Evolutionary conservation across 2,113 vertebrate genomes (phyloP), one percentile per base, ranked within the genome.

Genomic region (Eurystomus gularis): DNA sequence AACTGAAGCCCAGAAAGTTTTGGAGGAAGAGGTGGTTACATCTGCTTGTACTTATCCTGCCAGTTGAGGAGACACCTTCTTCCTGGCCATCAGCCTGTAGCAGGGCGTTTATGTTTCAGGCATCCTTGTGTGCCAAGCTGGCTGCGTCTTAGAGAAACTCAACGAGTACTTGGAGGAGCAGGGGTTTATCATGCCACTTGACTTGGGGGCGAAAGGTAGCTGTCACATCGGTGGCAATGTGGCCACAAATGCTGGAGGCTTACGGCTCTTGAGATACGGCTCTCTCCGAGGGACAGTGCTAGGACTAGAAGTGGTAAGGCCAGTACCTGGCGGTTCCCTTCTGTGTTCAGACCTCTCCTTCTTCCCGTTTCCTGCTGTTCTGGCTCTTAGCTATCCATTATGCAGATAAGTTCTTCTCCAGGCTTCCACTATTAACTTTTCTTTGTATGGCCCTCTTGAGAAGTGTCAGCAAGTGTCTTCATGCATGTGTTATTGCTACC

Each of bases 161-260:
- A 99, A 95, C 4, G 94, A 78, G 12, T 98, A 98, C 25, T 68
- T 99, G 82, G 99, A 99, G 95, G 97, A 98, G 51, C 97, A 82
- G 26, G 98, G 98, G 29, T 98, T 99, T 86, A 84, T 99, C 88
- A 99, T 99, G 99, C 99, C 99, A 0, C 98, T 99, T 7, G 99
- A 99, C 94, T 86, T 99, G n/a, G 99, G 99, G 6, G 99, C 99
- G 0, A 99, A 99, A 88, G 99, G 99, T 20, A 99, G 99, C 95
- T 99, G 99, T 70, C 99, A 99, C 84, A 99, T 99, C 0, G 99
- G 99, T 25, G 99, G 99, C 0, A 99, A 99, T 0, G 98, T 99
- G 94, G 98, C 99, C 6, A 99, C 99, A 17, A 99, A 99, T 0
- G 99, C 99, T 0, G 99, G 99, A 0, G 99, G 99, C 6, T 93